Evolutionary conservation across 2,888 invertebrate species (phyloP).

Genomic region (Merodon equestris): DNA sequence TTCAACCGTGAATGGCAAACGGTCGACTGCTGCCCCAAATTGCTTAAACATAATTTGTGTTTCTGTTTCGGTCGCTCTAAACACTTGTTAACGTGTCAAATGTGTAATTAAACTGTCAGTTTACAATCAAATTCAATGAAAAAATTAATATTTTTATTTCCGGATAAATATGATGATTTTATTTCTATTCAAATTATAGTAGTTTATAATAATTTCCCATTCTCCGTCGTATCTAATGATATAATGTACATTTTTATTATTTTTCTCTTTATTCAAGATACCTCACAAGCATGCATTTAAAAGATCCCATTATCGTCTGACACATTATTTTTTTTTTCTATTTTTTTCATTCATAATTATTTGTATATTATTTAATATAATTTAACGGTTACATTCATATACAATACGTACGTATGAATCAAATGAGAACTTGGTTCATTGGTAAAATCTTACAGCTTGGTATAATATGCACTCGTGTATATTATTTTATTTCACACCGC

Average conservation of each 20-base stretch:
- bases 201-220: slow-evolving; percentile 42
- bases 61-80: no score
- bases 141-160: slow-evolving; percentile 33
- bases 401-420: slow-evolving; percentile 29
- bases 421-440: slow-evolving; percentile 60
- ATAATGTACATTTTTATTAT: slow-evolving; percentile 56
- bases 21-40: no score
- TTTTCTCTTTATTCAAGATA: slow-evolving; percentile 17
- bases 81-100: no score
- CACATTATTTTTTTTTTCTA: slow-evolving; percentile 25
- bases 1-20: no score
- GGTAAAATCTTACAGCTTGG: background rate
- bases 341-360: slow-evolving; percentile 34
- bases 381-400: slow-evolving; percentile 36
- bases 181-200: slow-evolving; percentile 60
- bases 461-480: no score
- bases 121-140: no score
- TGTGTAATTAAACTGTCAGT: no score
- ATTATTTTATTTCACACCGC: no score
- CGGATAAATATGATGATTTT: slow-evolving; percentile 65
- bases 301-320: no score
- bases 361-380: slow-evolving; percentile 28
- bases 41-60: no score
- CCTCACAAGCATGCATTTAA: slow-evolving; percentile 51
- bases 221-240: slow-evolving; percentile 46